These are phyloP conservation scores for Pteronotus mesoamericanus DNA, from an alignment of 2,797 vertebrate genomes.

Conservation along the genomic window DNA sequence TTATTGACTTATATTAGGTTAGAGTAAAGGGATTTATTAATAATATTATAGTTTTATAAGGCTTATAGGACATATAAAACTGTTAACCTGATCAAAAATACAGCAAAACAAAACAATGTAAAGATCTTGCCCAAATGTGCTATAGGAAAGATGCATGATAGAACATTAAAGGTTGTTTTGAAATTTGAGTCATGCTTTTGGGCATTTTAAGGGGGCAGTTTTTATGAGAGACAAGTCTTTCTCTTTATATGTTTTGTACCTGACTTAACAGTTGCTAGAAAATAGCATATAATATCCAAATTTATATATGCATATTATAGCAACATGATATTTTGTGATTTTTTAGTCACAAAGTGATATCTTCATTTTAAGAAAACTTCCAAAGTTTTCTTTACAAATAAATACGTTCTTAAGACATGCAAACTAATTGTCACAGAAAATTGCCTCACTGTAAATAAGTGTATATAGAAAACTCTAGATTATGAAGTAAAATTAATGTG, in stretches of 20 bases:
- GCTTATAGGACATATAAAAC: neutral
- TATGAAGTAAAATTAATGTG: slow-evolving; percentile 12
- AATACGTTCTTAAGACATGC: neutral
- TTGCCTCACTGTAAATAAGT: neutral
- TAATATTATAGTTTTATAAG: neutral
- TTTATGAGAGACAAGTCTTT: neutral
- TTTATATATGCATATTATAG: neutral
- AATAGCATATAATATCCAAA: neutral
- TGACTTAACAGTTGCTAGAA: slow-evolving; percentile 9
- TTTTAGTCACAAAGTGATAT: neutral
- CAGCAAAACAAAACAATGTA: neutral
- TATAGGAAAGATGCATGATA: neutral
- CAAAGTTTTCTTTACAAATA: neutral
- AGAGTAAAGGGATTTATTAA: neutral
- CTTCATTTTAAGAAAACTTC: slow-evolving; percentile 1
- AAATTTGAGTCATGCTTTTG: slow-evolving; percentile 3
- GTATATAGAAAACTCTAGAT: neutral
- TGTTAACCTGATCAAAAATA: neutral
- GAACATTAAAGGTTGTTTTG: neutral
- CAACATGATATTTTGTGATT: neutral
- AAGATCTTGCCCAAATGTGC: neutral
- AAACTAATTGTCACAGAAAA: slow-evolving; percentile 17
- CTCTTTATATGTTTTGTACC: neutral
- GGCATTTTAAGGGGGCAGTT: neutral
- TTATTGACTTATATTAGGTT: neutral